phyloP scores from a whole-genome alignment of 2,797 vertebrate species.

The Morus bassanus region DNA sequence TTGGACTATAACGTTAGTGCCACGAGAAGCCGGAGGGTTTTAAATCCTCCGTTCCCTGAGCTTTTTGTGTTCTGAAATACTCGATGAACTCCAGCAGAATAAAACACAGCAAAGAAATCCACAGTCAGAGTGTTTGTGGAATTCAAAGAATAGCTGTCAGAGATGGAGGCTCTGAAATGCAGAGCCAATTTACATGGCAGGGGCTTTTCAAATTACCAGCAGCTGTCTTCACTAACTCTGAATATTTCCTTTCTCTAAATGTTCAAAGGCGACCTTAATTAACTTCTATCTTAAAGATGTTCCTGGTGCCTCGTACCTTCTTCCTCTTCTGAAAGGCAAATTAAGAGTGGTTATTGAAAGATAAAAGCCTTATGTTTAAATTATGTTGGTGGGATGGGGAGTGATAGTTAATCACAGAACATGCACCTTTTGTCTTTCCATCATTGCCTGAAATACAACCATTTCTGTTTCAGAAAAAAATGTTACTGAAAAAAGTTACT shows the following conservation, averaged over 20 bases:
- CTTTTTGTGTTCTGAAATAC: constrained; percentile 6
- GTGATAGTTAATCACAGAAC: not conserved
- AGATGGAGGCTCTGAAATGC: not conserved
- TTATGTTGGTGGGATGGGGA: not conserved
- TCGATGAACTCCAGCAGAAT: not conserved
- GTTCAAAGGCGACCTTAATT: constrained; percentile 10
- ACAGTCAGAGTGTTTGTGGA: not conserved
- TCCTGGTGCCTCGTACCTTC: not conserved
- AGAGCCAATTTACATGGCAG: not conserved
- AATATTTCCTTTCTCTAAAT: not conserved
- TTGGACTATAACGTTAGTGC: not conserved
- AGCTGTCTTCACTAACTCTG: constrained; percentile 9
- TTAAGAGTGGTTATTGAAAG: not conserved
- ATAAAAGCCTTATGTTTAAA: not conserved
- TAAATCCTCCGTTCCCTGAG: not conserved
- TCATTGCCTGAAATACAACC: not conserved
- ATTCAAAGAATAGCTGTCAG: constrained; percentile 9
- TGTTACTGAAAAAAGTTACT: not conserved
- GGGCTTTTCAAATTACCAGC: not conserved
- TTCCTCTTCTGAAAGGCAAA: constrained; percentile 2
- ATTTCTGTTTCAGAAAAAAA: not conserved
- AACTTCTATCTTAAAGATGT: not conserved
- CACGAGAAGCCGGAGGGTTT: not conserved
- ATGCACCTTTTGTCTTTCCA: not conserved
- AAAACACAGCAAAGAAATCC: not conserved